Evolutionary conservation across 2,113 vertebrate genomes (phyloP).

Genomic region (Cygnus atratus): DNA sequence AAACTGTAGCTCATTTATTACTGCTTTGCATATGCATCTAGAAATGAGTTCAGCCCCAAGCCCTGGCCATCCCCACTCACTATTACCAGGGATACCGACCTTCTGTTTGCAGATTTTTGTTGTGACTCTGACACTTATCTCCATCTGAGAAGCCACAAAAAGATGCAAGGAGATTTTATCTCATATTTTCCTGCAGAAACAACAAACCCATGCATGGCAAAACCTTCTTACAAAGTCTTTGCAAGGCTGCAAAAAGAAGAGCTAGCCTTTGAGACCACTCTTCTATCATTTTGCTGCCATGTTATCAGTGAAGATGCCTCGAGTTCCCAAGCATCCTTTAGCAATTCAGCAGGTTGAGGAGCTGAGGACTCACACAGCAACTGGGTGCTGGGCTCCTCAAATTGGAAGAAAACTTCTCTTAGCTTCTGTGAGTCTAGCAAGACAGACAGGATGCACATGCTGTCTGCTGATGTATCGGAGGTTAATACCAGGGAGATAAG

Average conservation of each 20-base stretch:
- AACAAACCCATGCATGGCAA: not conserved
- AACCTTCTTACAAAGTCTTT: not conserved
- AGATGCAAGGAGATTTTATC: not conserved
- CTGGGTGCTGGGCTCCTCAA: not conserved
- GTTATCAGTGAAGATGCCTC: not conserved
- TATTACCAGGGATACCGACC: not conserved
- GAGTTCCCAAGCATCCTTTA: not conserved
- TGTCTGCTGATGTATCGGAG: not conserved
- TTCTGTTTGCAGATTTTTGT: not conserved
- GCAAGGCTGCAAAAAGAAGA: not conserved
- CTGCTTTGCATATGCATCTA: slow-evolving; percentile 1
- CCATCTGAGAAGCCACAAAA: not conserved
- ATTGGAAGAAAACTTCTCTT: not conserved
- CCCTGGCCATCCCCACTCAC: not conserved
- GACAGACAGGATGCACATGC: not conserved
- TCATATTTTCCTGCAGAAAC: fast-evolving
- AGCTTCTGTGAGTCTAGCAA: not conserved
- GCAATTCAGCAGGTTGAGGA: not conserved
- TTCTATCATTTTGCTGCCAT: not conserved
- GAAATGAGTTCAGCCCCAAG: not conserved
- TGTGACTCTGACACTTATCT: not conserved
- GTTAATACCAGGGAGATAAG: not conserved
- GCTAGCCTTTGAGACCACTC: not conserved
- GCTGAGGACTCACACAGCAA: not conserved
- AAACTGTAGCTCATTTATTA: slow-evolving; percentile 15